Evolutionary conservation across 2,888 invertebrate species (phyloP).

Genomic region (Cantharis nigra): DNA sequence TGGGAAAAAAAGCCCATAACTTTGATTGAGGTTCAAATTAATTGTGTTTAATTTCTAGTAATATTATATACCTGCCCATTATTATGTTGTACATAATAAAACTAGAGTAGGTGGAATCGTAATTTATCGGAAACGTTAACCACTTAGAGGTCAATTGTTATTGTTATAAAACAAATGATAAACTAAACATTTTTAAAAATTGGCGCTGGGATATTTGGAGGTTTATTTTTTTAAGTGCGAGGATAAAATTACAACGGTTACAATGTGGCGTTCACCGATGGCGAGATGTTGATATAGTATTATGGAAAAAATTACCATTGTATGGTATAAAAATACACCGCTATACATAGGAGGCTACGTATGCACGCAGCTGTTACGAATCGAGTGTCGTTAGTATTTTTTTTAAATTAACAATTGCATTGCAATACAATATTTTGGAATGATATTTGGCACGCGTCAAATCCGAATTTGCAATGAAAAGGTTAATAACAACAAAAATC

Average conservation of each 20-base stretch:
- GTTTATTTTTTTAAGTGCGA: neutral
- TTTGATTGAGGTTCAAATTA: too few species aligned
- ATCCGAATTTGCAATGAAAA: neutral
- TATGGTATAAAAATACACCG: conserved; percentile 24
- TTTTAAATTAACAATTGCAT: neutral
- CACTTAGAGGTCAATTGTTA: neutral
- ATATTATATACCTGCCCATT: neutral
- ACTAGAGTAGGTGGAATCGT: neutral
- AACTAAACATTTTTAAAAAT: neutral
- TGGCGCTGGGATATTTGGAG: neutral
- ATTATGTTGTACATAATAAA: neutral
- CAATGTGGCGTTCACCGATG: neutral
- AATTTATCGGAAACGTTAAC: neutral
- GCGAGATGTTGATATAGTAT: conserved; percentile 14
- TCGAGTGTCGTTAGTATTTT: conserved; percentile 2
- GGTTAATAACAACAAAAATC: neutral
- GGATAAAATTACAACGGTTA: neutral
- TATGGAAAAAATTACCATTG: conserved; percentile 10
- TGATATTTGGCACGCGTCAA: neutral
- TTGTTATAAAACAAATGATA: neutral
- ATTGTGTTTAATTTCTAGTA: neutral
- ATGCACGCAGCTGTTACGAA: conserved; percentile 28
- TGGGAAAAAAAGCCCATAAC: too few species aligned
- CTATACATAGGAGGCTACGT: conserved; percentile 18
- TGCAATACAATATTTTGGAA: neutral